Evolutionary conservation across 2,797 vertebrate genomes (phyloP), one percentile per base, ranked within the genome.

Genomic region (Caiman crocodilus): DNA sequence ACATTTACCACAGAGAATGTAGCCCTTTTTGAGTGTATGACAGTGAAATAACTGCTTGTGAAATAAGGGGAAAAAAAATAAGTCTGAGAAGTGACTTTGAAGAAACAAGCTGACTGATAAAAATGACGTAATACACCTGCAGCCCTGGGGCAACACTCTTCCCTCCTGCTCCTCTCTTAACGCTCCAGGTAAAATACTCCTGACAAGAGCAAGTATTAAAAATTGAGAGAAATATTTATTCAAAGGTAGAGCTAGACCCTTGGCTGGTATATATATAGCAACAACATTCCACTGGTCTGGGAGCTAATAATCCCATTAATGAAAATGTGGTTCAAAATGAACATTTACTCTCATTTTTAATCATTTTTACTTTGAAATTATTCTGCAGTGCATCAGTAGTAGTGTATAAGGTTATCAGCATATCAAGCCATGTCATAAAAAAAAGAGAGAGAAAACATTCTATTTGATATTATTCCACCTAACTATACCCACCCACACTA

Each of bases 181-280:
- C 23, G 20, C 14, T 16, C 82, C 78, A 95, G 94, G 50, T 13
- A 64, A 93, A 97, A 85, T 26, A 88, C 14, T 5, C 75, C 78
- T 83, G 85, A 71, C 79, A 92, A 94, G 50, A 84, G 23, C 82
- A 78, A 76, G 7, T 13, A 84, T 84, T 94, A 94, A 93, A 94
- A 93, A 94, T 69, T 86, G 28, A 71, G 78, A 85, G 23, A 95
- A 93, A 92, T 14, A 84, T 89, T 89, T 57, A 42, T 78, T 92
- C 15, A 3, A 89, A 64, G 5, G 76, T 80, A 74, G 95, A 95
- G 89, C 30, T 61, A 87, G 42, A 96, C 90, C 25, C 59, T 91
- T 78, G 74, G 73, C 55, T 88, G 71, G 83, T 50, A 50, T 11
- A 50, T 50, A 50, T 50, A 50, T 50, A 50, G 42, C 42, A 50